phyloP scores from a whole-genome alignment of 2,797 vertebrate genomes.

The Neostethus bicornis region DNA sequence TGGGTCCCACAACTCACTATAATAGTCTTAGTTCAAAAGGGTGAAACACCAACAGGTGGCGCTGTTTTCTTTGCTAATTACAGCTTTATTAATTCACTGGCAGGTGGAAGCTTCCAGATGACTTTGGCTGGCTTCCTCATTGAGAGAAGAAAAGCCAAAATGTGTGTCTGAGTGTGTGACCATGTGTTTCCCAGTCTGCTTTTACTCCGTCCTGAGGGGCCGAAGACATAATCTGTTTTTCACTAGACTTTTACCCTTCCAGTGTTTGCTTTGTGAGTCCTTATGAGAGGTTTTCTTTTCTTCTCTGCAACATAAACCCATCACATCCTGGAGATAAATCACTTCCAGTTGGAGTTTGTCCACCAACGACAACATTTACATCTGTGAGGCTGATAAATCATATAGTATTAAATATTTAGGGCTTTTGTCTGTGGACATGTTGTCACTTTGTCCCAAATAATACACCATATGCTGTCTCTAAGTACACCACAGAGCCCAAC shows the following conservation, averaged over 20 bases:
- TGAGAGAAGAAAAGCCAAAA: slow-evolving; percentile 50
- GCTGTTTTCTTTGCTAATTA: slow-evolving; percentile 80
- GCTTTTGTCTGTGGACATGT: not conserved
- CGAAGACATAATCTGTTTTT: slow-evolving; percentile 40
- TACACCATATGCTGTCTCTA: not conserved
- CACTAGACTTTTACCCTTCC: not conserved
- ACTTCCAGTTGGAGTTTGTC: not conserved
- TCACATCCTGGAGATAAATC: not conserved
- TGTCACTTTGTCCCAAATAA: not conserved
- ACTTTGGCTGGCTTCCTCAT: slow-evolving; percentile 66
- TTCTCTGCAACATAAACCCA: slow-evolving; percentile 8
- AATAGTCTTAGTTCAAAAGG: slow-evolving; percentile 61
- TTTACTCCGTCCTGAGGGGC: slow-evolving; percentile 15
- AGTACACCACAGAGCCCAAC: not conserved
- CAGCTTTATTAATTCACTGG: slow-evolving; percentile 76
- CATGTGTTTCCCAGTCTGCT: slow-evolving; percentile 19
- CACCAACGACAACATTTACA: not conserved
- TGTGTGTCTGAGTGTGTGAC: slow-evolving; percentile 20
- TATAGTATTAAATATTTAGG: not conserved
- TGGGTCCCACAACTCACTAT: slow-evolving; percentile 55
- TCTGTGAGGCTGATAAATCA: not conserved
- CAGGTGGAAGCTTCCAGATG: slow-evolving; percentile 71
- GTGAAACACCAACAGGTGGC: slow-evolving; percentile 78
- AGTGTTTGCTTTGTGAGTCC: not conserved
- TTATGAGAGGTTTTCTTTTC: not conserved